Percentiles rank a stretch among this genome's conserved stretches.
phyloP scores from a whole-genome alignment of 1,140 invertebrate species.

The Anoplophora glabripennis region DNA sequence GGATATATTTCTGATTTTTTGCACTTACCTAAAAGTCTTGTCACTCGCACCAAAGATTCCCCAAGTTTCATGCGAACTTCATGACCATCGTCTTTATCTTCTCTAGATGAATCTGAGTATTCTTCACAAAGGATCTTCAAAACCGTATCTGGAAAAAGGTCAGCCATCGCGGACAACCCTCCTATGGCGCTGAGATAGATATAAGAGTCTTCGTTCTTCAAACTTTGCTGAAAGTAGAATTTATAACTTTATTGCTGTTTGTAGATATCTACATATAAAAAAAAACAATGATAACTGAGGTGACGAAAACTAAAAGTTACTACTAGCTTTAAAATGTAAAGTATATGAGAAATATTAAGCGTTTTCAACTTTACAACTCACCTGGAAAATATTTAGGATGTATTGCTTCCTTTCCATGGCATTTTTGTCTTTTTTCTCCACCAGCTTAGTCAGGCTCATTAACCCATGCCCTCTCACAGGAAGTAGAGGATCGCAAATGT shows the following conservation, averaged over 20 bases:
- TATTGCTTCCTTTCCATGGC: constrained; percentile 63
- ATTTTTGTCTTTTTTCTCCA: constrained; percentile 63
- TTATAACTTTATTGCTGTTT: too few relatives aligned
- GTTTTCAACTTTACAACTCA: constrained; percentile 46
- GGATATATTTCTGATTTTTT: neutral
- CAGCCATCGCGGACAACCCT: constrained; percentile 66
- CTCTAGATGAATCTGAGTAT: constrained; percentile 36
- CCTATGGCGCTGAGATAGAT: constrained; percentile 78
- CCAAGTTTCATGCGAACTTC: constrained; percentile 76
- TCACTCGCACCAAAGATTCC: constrained; percentile 75
- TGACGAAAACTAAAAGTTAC: too few relatives aligned
- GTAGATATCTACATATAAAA: too few relatives aligned
- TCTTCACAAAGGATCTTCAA: constrained; percentile 61
- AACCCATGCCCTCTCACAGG: constrained; percentile 78
- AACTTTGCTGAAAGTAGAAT: constrained; percentile 58
- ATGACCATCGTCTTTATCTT: constrained; percentile 50
- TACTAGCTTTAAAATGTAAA: too few relatives aligned
- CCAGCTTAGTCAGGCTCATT: constrained; percentile 67
- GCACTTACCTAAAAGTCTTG: constrained; percentile 64
- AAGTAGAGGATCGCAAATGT: constrained; percentile 71
- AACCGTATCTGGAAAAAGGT: constrained; percentile 64
- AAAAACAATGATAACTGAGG: too few relatives aligned
- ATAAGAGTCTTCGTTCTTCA: constrained; percentile 79
- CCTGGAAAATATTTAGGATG: constrained; percentile 69
- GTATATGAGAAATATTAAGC: too few relatives aligned